Evolutionary conservation across 2,888 invertebrate species (phyloP), one percentile per base, ranked within the genome.

Genomic region (Zygaena filipendulae): DNA sequence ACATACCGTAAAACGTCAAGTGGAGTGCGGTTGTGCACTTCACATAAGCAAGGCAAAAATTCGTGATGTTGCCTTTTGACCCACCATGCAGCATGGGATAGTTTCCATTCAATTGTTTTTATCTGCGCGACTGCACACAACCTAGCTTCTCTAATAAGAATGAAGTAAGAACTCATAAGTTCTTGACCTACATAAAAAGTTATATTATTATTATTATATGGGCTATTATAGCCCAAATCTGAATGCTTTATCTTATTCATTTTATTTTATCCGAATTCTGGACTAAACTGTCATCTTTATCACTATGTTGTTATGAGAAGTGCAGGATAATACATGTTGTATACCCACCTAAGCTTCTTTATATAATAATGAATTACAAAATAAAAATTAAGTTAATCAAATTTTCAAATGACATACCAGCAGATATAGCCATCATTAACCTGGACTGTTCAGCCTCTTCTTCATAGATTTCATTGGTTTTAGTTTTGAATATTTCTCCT

Each of bases 31-130:
- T 59, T 46, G 33, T 79, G 79, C 0, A 22, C n/a, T 1, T 60
- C 45, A 35, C 79, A 79, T 3, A 45, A 3, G 29, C 79, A 79
- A 0, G 75, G 68, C 21, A 72, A 22, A 4, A 49, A 50, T 6
- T 67, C 50, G 24, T 74, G 67, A 9, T 56, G 53, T 2, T 30
- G 34, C 22, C 40, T 52, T n/a, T 45, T 43, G 1, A 64, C 31
- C 81, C 81, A 82, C 71, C 82, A 82, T 6, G 61, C 57, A 0
- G 53, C 38, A 12, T 62, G 55, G 0, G 52, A 47, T 12, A 77
- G 52, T 40, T 82, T 83, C 83, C 83, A 83, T 31, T 72, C 67
- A 3, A 81, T 80, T 0, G 59, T 49, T 40, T 72, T 72, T 25
- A 60, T 43, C 35, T 68, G 54, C 1, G 80, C 68, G 3, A 67